Conservation (phyloP, 2,113 vertebrate genomes). For the Polyodon spathula region DNA sequence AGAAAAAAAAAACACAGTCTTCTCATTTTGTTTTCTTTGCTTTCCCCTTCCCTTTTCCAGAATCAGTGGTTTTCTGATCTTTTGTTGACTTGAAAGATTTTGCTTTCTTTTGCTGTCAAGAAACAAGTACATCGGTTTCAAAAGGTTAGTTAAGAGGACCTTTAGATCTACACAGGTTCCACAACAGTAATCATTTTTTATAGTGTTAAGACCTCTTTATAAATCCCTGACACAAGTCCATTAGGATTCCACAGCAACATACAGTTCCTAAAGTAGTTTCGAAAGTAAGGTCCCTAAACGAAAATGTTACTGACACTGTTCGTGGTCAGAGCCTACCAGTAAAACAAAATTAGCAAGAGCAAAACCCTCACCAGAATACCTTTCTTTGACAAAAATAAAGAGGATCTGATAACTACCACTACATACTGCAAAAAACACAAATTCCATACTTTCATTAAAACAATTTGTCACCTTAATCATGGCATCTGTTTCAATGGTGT, state of each 20-base stretch:
- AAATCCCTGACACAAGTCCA: no score
- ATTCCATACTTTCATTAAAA: neutral
- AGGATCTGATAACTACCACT: neutral
- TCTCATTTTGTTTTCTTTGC: slow-evolving; percentile 60
- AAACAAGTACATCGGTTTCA: neutral
- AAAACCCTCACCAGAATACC: no score
- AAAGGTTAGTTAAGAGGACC: no score
- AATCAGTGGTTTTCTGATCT: slow-evolving; percentile 60
- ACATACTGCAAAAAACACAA: neutral
- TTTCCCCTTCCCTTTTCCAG: slow-evolving; percentile 71
- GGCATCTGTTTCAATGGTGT: slow-evolving; percentile 59
- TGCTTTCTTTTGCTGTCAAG: slow-evolving; percentile 67
- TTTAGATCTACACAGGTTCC: no score
- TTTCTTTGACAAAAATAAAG: neutral
- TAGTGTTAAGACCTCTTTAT: no score
- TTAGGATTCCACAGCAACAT: neutral
- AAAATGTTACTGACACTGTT: no score
- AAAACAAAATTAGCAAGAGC: no score
- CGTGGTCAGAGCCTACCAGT: no score
- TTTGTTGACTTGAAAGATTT: slow-evolving; percentile 68
- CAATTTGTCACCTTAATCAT: slow-evolving; percentile 83
- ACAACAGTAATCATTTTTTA: no score
- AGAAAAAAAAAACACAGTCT: no score
- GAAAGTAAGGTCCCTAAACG: no score
- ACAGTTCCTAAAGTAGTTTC: no score